Evolutionary conservation across 37 sponge, comb jelly and placozoan species (phyloP), one percentile per base, ranked within the genome.

Genomic region (Crambe crambe): DNA sequence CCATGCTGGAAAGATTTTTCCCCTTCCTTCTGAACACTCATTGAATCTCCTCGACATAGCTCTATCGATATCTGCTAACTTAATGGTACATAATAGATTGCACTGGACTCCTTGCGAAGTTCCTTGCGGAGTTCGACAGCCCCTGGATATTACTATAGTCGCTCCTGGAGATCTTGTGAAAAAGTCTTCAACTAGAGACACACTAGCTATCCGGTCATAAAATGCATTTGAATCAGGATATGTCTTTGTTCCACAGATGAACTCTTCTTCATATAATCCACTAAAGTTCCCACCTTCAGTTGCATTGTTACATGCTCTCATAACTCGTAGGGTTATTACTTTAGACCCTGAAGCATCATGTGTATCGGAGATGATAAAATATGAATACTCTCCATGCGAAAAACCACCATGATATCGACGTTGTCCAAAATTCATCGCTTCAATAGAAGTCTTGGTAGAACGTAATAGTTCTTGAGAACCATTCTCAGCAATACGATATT

Each of bases 131-230:
- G n/a, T n/a, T 47, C 12, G 10, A 47, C 51, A 12, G 12, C 51
- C 6, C 51, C 51, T 47, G 6, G 51, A 15, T 12, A 47, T 12
- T 47, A 47, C 6, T 6, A 47, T 6, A 12, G 51, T 47, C 6
- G 12, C 12, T 15, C 51, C 51, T 47, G 51, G 10, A 47, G 51
- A 47, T 6, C 60, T 61, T 51, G 59, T 61, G n/a, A n/a, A n/a
- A 80, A 80, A 80, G 30, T 25, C n/a, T 3, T 70, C 72, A 25
- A 80, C 42, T 0, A 80, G 3, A 2, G 69, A 69, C 2, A 58
- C 42, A 29, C 81, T 72, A 80, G 72, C 58, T 37, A 80, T 59
- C 0, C 58, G 3, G 32, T 58, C 54, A 58, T 2, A n/a, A n/a
- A n/a, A n/a, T n/a, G n/a, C n/a, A 58, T 2, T 47, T 15, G 6